Evolutionary conservation across 2,888 invertebrate genomes (phyloP).

Genomic region (Coecobrya sp.): DNA sequence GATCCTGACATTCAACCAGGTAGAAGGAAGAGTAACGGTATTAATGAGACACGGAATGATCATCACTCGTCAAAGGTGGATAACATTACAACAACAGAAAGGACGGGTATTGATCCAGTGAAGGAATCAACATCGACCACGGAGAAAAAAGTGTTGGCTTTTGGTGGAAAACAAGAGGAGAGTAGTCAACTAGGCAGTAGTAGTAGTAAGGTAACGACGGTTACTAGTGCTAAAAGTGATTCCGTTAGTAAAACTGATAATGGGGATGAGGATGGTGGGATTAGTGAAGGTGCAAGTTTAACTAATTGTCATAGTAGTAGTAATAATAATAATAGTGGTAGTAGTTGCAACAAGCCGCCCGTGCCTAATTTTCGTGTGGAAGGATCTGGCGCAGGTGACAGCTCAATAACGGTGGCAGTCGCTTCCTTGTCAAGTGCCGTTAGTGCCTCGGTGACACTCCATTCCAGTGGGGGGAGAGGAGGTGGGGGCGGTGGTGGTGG

Average conservation of each 20-base stretch:
- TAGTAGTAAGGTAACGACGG: too few species aligned
- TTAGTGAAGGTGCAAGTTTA: slow-evolving; percentile 66
- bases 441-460: slow-evolving; percentile 73
- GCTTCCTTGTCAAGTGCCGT: slow-evolving; percentile 80
- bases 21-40: slow-evolving; percentile 3
- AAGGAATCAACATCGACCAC: slow-evolving; percentile 66
- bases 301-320: neutral
- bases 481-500: slow-evolving; percentile 36
- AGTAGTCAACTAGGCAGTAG: neutral
- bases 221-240: slow-evolving; percentile 38
- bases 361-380: slow-evolving; percentile 86
- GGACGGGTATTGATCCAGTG: slow-evolving; percentile 66
- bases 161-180: neutral
- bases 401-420: slow-evolving; percentile 84
- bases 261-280: neutral
- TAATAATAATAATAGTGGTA: neutral
- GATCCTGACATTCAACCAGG: slow-evolving; percentile 11
- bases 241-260: neutral
- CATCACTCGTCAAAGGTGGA: slow-evolving; percentile 10
- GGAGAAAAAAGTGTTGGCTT: neutral
- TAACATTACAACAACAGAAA: slow-evolving; percentile 41
- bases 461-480: slow-evolving; percentile 57
- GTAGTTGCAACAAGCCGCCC: slow-evolving; percentile 67
- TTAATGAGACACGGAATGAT: slow-evolving; percentile 14
- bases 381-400: slow-evolving; percentile 85